Conservation (phyloP, 2,888 invertebrate species). For the Coecobrya sp. region DNA sequence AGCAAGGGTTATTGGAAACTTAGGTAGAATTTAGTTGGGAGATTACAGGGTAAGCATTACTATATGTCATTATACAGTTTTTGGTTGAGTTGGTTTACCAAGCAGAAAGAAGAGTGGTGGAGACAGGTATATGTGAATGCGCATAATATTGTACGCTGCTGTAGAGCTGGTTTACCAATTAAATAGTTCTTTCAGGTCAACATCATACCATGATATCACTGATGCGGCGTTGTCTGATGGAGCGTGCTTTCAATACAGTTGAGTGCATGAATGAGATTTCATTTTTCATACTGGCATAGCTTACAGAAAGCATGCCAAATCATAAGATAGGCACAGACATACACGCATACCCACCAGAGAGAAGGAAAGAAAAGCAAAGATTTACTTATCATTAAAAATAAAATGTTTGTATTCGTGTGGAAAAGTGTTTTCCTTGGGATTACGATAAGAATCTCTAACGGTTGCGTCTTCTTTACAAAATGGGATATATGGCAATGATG, state of each 20-base stretch:
- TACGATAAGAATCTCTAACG: slow-evolving; percentile 60
- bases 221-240: slow-evolving; percentile 27
- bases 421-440: slow-evolving; percentile 71
- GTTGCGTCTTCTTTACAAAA: slow-evolving; percentile 1
- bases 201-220: slow-evolving; percentile 12
- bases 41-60: slow-evolving; percentile 39
- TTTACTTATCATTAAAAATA: slow-evolving; percentile 78
- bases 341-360: background rate
- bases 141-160: background rate
- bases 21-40: slow-evolving; percentile 39
- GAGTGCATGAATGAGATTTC: slow-evolving; percentile 50
- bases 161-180: slow-evolving; percentile 35
- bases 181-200: slow-evolving; percentile 47
- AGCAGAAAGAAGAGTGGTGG: background rate
- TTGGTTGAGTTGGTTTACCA: slow-evolving; percentile 43
- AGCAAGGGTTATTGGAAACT: slow-evolving; percentile 51
- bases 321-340: background rate
- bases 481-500: slow-evolving; percentile 1
- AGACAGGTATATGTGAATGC: background rate
- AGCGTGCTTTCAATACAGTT: slow-evolving; percentile 44
- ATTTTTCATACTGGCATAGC: slow-evolving; percentile 19
- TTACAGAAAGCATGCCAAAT: background rate
- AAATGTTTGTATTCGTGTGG: slow-evolving; percentile 73
- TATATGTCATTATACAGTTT: slow-evolving; percentile 45
- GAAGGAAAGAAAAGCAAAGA: slow-evolving; percentile 32